These are phyloP conservation scores for Aptenodytes forsteri DNA, from an alignment of 2,113 vertebrate genomes.

Conservation along the genomic window DNA sequence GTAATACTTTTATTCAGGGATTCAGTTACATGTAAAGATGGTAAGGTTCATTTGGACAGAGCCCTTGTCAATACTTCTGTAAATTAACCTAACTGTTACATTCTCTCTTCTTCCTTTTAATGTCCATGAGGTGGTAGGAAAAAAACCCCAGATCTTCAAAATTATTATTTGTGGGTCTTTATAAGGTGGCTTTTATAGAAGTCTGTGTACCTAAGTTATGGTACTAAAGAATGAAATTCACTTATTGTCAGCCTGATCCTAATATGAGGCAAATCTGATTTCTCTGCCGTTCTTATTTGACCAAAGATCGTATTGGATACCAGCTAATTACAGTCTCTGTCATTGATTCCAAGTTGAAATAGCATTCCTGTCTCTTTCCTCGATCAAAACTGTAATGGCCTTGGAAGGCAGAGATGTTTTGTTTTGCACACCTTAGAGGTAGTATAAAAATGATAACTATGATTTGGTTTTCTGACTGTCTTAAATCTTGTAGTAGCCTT, in stretches of 20 bases:
- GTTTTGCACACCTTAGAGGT: not conserved
- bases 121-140: not conserved
- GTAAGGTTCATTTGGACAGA: not conserved
- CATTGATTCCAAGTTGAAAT: not conserved
- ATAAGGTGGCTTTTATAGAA: not conserved
- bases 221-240: not conserved
- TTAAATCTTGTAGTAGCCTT: not conserved
- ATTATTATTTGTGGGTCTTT: not conserved
- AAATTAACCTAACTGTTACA: not conserved
- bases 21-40: not conserved
- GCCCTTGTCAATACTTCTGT: not conserved
- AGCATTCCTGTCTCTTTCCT: not conserved
- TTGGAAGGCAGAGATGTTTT: not conserved
- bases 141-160: not conserved
- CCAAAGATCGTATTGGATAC: not conserved
- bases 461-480: not conserved
- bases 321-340: not conserved
- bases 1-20: not conserved
- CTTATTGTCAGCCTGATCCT: not conserved
- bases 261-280: not conserved
- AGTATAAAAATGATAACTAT: not conserved
- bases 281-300: not conserved
- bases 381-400: not conserved
- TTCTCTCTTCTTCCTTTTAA: not conserved
- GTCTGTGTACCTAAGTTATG: not conserved